phyloP scores from a whole-genome alignment of 2,888 invertebrate species.

The Odontomyia ornata region DNA sequence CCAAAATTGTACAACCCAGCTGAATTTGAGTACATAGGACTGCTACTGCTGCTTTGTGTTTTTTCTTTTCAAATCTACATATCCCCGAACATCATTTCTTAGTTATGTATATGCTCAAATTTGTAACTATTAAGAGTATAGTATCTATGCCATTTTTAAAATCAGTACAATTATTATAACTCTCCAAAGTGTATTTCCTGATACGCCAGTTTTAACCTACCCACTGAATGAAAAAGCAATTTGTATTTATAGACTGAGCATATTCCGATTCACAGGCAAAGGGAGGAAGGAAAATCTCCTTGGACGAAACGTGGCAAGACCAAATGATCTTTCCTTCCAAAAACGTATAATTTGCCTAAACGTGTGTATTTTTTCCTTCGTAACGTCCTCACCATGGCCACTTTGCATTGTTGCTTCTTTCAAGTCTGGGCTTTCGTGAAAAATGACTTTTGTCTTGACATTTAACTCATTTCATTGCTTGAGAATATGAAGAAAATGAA shows the following conservation, averaged over 20 bases:
- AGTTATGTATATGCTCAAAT: too few species aligned
- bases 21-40: neutral
- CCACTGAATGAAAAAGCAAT: neutral
- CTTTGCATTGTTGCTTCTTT: slow-evolving; percentile 53
- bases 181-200: too few species aligned
- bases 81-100: too few species aligned
- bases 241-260: slow-evolving; percentile 35
- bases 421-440: slow-evolving; percentile 44
- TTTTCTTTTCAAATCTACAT: too few species aligned
- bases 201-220: too few species aligned
- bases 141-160: too few species aligned
- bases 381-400: slow-evolving; percentile 55
- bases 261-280: neutral
- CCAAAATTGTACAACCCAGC: slow-evolving; percentile 16
- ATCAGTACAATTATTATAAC: too few species aligned
- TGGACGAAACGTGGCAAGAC: neutral
- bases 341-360: slow-evolving; percentile 63
- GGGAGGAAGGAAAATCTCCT: neutral
- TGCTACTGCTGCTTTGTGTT: neutral
- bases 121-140: too few species aligned
- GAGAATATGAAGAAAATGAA: slow-evolving; percentile 15
- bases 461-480: slow-evolving; percentile 46
- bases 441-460: slow-evolving; percentile 51
- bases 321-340: slow-evolving; percentile 45
- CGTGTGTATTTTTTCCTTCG: slow-evolving; percentile 61